Evolutionary conservation across 2,113 vertebrate genomes (phyloP).

Genomic region (Oplegnathus fasciatus): DNA sequence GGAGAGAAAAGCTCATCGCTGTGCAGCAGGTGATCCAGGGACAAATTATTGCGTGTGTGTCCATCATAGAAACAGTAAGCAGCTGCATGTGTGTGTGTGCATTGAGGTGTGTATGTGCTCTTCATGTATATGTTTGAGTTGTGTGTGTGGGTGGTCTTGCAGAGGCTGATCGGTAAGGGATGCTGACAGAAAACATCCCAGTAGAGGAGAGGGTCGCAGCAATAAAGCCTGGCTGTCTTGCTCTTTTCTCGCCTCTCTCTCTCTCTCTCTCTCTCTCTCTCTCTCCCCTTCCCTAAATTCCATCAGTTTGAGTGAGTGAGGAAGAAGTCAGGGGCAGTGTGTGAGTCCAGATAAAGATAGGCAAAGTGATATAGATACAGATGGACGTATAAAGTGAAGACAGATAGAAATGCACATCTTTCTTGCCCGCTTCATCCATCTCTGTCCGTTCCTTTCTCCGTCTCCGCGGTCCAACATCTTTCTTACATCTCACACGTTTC

Average conservation of each 20-base stretch:
- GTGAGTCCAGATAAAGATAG: constrained; percentile 57
- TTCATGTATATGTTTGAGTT: not conserved
- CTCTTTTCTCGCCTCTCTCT: constrained; percentile 18
- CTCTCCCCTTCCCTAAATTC: constrained; percentile 51
- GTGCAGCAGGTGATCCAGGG: constrained; percentile 58
- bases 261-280: not conserved
- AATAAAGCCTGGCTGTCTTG: constrained; percentile 37
- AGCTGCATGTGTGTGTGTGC: not conserved
- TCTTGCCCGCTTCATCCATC: constrained; percentile 66
- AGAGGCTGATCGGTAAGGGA: constrained; percentile 39
- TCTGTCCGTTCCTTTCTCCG: constrained; percentile 58
- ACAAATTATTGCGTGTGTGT: constrained; percentile 10
- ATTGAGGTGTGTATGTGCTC: not conserved
- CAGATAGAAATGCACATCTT: constrained; percentile 65
- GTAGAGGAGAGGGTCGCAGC: constrained; percentile 39
- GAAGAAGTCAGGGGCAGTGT: constrained; percentile 50
- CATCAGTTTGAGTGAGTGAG: constrained; percentile 43
- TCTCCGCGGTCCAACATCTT: constrained; percentile 54
- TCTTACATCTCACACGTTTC: constrained; percentile 51
- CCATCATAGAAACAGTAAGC: not conserved
- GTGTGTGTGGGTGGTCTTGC: constrained; percentile 44
- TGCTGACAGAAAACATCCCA: constrained; percentile 62
- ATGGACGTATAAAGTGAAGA: constrained; percentile 65
- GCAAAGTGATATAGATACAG: constrained; percentile 69
- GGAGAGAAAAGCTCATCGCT: constrained; percentile 12